Conservation (phyloP, 2,888 invertebrate species). For the Phymatocera aterrima region DNA sequence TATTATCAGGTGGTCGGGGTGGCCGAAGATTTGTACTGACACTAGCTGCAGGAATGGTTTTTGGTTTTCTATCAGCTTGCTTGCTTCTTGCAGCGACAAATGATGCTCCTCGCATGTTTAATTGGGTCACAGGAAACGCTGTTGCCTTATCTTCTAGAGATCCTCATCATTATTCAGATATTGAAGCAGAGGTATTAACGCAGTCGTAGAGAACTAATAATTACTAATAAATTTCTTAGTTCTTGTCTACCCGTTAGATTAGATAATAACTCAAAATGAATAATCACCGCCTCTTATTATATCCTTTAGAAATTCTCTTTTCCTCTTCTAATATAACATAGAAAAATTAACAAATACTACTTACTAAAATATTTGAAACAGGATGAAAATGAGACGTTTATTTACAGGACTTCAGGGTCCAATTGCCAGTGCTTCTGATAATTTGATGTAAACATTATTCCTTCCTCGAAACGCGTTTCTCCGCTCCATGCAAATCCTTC, state of each 20-base stretch:
- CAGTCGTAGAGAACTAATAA: background rate
- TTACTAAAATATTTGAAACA: background rate
- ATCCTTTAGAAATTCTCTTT: background rate
- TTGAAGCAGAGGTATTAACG: slow-evolving; percentile 66
- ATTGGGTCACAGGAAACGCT: slow-evolving; percentile 74
- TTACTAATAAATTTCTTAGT: background rate
- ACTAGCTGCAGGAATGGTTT: slow-evolving; percentile 83
- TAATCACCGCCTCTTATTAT: background rate
- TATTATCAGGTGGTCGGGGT: slow-evolving; percentile 60
- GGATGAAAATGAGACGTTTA: background rate
- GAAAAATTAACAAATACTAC: background rate
- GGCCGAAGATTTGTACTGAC: slow-evolving; percentile 84
- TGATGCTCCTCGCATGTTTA: slow-evolving; percentile 76
- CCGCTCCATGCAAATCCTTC: background rate
- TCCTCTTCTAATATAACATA: too few relatives aligned
- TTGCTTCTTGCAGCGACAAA: slow-evolving; percentile 80
- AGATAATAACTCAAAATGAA: background rate
- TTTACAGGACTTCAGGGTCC: background rate
- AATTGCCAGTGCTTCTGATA: background rate
- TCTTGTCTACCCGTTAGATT: too few relatives aligned
- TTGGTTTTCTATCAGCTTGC: slow-evolving; percentile 88
- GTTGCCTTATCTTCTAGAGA: slow-evolving; percentile 69
- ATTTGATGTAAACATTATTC: background rate
- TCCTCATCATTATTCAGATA: slow-evolving; percentile 71
- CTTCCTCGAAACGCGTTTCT: background rate